Conservation (phyloP, 35 echinoderm and acorn worm genomes). For the Diadema setosum region DNA sequence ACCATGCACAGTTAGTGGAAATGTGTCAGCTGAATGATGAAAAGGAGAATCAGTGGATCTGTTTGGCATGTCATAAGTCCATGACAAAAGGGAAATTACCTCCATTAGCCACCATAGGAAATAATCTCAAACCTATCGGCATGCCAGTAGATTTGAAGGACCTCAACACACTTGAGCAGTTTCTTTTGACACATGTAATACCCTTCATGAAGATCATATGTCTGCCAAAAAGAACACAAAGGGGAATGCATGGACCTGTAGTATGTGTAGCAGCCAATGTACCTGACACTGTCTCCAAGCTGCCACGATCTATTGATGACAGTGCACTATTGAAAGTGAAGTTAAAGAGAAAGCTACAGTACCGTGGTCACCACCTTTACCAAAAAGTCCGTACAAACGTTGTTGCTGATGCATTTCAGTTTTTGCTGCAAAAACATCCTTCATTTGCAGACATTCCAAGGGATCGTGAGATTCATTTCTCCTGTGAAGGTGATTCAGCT, state of each 20-base stretch:
- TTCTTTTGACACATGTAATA: background rate
- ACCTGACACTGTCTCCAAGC: background rate
- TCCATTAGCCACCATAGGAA: background rate
- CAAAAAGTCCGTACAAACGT: slow-evolving; percentile 3
- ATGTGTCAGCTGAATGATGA: background rate
- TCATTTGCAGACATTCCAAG: background rate
- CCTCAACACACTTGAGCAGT: background rate
- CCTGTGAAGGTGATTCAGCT: background rate
- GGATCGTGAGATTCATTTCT: background rate
- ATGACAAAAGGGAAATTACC: background rate
- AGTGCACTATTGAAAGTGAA: slow-evolving; percentile 35
- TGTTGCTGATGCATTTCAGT: background rate
- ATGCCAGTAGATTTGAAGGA: background rate
- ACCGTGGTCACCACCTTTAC: slow-evolving; percentile 42
- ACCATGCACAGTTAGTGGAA: background rate
- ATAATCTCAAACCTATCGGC: background rate
- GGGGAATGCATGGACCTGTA: slow-evolving; percentile 46
- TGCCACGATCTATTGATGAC: slow-evolving; percentile 27
- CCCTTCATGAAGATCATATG: slow-evolving; percentile 46
- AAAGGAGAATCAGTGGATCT: background rate
- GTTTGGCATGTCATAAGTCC: background rate
- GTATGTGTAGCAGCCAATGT: slow-evolving; percentile 55
- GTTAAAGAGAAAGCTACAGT: slow-evolving; percentile 55
- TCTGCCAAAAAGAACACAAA: slow-evolving; percentile 33
- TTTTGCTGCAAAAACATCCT: background rate